Evolutionary conservation across 2,113 vertebrate species (phyloP), one percentile per base, ranked within the genome.

Genomic region (Vidua chalybeata): DNA sequence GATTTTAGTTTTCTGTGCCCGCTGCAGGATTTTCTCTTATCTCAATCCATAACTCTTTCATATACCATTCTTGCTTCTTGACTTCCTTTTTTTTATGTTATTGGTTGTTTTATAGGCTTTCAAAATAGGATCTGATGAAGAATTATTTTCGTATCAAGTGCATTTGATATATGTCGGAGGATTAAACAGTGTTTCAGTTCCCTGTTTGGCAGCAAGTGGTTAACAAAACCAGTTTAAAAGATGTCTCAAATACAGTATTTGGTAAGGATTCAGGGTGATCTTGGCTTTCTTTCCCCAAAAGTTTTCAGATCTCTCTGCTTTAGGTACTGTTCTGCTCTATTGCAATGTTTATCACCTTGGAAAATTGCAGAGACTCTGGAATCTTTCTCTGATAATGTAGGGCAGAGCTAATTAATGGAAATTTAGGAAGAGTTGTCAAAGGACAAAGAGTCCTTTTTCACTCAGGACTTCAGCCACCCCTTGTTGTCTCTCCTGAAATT

Each of bases 141-240:
- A 55, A 55, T 9, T 67, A 5, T 51, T 81, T 89, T 86, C 4
- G 2, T 39, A 23, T 26, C 19, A 16, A 45, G 28, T 0, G 0
- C 4, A 2, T 58, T 28, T 58, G 20, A 72, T 72, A 26, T 71
- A 6, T 5, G 5, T 22, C 55, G 23, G 43, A 52, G 10, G 16
- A 6, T 67, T 71, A 52, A 51, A 21, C 10, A 24, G 5, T 20
- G 11, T 46, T 59, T 77, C 48, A 69, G 45, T 64, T 72, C 9
- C 26, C 24, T 11, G 3, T 66, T 84, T 61, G 61, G 23, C 45
- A 62, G 56, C 33, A 78, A 35, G 41, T 43, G 5, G 6, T 58
- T 77, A 39, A 74, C 13, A 56, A 62, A 75, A 33, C 0, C 5
- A 31, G 13, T 10, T 61, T 48, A 41, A 49, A 51, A 41, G 11